Evolutionary conservation across 2,888 invertebrate genomes (phyloP).

Genomic region (Andrena camellia): DNA sequence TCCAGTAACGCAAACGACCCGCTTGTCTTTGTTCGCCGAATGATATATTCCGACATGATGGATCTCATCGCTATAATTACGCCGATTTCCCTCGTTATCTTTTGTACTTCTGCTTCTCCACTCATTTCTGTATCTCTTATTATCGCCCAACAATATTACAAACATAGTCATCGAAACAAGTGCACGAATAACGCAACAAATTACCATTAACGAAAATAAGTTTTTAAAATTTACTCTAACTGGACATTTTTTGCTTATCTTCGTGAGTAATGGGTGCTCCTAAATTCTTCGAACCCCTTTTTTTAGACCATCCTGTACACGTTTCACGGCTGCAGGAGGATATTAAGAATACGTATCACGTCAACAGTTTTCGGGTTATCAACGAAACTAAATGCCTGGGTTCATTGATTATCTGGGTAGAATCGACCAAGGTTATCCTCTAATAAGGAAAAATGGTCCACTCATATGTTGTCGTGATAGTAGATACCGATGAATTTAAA

Average conservation of each 20-base stretch:
- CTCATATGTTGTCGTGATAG: not conserved
- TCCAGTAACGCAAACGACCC: too few species aligned
- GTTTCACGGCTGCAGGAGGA: not conserved
- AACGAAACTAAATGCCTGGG: conserved; percentile 14
- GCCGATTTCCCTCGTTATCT: too few species aligned
- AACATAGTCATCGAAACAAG: too few species aligned
- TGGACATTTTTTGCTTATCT: not conserved
- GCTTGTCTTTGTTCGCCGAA: too few species aligned
- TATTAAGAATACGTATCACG: conserved; percentile 17
- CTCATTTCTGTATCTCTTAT: too few species aligned
- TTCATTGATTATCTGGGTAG: conserved; percentile 46
- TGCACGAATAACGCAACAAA: not conserved
- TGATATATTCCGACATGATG: too few species aligned
- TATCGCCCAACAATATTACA: too few species aligned
- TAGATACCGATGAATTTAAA: not conserved
- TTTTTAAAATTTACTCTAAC: too few species aligned
- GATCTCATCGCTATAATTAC: too few species aligned
- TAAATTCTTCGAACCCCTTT: not conserved
- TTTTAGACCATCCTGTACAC: not conserved
- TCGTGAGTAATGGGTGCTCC: not conserved
- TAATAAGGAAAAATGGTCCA: not conserved
- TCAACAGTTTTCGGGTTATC: conserved; percentile 55
- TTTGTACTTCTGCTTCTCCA: too few species aligned
- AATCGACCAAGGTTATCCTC: conserved; percentile 7
- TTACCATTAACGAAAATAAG: not conserved